Percentiles rank a stretch among this genome's conserved stretches.
Conservation (phyloP, 2,797 vertebrate species). For the Argentina silus region DNA sequence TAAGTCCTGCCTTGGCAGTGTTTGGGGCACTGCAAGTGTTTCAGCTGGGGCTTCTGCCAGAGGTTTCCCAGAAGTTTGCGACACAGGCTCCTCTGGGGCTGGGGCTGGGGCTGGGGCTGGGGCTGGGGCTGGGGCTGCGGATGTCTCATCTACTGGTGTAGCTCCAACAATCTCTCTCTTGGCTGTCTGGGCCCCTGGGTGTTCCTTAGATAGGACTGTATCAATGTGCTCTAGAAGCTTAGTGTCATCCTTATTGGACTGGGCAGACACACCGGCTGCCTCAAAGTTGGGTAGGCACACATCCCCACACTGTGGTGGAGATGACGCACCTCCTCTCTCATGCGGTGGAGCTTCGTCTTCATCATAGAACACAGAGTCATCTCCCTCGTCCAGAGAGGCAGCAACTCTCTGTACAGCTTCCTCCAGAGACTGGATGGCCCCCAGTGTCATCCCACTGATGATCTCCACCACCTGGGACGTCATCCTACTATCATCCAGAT, state of each 20-base stretch:
- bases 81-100: conserved; percentile 14
- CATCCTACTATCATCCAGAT: conserved; percentile 65
- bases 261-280: conserved; percentile 9
- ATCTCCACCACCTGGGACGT: conserved; percentile 61
- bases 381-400: conserved; percentile 61
- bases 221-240: background rate
- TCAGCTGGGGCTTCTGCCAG: conserved; percentile 2
- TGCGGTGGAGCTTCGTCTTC: conserved; percentile 57
- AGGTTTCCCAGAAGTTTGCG: conserved; percentile 7
- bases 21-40: conserved; percentile 15
- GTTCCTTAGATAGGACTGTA: conserved; percentile 25
- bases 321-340: background rate
- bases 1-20: background rate
- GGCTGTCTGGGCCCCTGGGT: conserved; percentile 13
- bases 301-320: background rate
- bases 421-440: conserved; percentile 32
- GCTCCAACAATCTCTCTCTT: conserved; percentile 5
- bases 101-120: background rate
- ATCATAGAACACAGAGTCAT: conserved; percentile 75
- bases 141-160: background rate
- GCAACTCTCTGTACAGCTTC: conserved; percentile 44
- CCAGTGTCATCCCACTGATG: conserved; percentile 43
- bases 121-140: background rate
- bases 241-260: conserved; percentile 10
- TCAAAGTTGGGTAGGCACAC: conserved; percentile 32